Evolutionary conservation across 2,113 vertebrate genomes (phyloP), one percentile per base, ranked within the genome.

Genomic region (Girardinichthys multiradiatus): DNA sequence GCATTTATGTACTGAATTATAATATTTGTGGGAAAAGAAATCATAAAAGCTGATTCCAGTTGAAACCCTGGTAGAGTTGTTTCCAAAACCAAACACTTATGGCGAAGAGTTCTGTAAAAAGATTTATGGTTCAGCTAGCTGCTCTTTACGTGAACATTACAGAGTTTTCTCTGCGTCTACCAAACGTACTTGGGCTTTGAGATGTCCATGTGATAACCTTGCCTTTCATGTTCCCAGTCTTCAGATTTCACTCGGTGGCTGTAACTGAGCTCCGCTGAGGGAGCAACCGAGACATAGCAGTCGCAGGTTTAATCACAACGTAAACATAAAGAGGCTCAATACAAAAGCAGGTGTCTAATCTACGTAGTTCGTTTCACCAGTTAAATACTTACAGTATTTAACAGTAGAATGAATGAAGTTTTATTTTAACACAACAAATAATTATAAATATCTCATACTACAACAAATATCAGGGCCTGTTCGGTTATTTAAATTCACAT

Each of bases 141-240:
- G 58, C 68, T 51, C 30, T 62, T 72, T 71, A 57, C 76, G 37
- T 68, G 79, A 76, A 80, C 80, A 81, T 81, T 77, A 82, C 74
- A 83, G 66, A 76, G 62, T 31, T 60, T 67, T 82, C 69, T 73
- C 19, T 75, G 69, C 58, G 62, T 84, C 66, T 61, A 71, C 74
- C 79, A 48, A 54, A 51, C 65, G 82, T 27, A 57, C 85, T 90
- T 64, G 62, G 68, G 61, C 82, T 86, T 79, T 81, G 79, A 87
- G 89, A 90, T 88, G 77, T 62, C 80, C 83, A 71, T 48, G 73
- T 80, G 92, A 93, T 92, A 89, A 89, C 84, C 79, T 68, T 14
- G 63, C 72, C 84, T 88, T 82, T 90, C 77, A 86, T 71, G 77
- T 84, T 74, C 68, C 72, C 70, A 66, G 83, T 61, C 84, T 71